These are phyloP conservation scores for Sycophila texana DNA, from an alignment of 2,888 invertebrate species.

Conservation along the genomic window DNA sequence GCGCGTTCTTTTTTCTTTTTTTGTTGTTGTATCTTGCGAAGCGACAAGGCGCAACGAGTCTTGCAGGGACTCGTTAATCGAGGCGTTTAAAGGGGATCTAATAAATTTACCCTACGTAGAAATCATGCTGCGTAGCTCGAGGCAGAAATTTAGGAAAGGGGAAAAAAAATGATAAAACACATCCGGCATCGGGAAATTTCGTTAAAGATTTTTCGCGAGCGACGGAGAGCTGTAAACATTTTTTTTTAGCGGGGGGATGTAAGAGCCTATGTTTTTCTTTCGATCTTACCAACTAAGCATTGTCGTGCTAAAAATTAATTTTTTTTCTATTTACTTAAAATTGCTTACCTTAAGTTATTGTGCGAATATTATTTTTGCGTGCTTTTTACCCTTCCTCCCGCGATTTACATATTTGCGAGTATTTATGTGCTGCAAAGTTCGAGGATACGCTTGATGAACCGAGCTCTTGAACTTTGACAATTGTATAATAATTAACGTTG, in stretches of 20 bases:
- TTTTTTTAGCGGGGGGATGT: conserved; percentile 39
- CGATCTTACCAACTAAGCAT: conserved; percentile 46
- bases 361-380: conserved; percentile 31
- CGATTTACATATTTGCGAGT: conserved; percentile 27
- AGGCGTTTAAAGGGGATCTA: conserved; percentile 29
- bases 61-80: conserved; percentile 33
- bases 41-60: conserved; percentile 29
- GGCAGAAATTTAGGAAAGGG: conserved; percentile 13
- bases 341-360: conserved; percentile 48
- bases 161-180: conserved; percentile 8
- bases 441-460: background rate
- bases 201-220: background rate
- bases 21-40: conserved; percentile 28
- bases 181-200: conserved; percentile 9
- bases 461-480: conserved; percentile 15
- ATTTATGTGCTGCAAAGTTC: conserved; percentile 38
- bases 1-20: conserved; percentile 11
- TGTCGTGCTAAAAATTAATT: conserved; percentile 53
- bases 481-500: conserved; percentile 46
- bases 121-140: background rate
- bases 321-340: conserved; percentile 51
- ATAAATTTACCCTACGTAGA: conserved; percentile 21
- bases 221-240: conserved; percentile 23
- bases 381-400: conserved; percentile 27
- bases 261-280: conserved; percentile 45